Conservation (phyloP, 2,888 invertebrate genomes). For the Leptinotarsa tumamoca region DNA sequence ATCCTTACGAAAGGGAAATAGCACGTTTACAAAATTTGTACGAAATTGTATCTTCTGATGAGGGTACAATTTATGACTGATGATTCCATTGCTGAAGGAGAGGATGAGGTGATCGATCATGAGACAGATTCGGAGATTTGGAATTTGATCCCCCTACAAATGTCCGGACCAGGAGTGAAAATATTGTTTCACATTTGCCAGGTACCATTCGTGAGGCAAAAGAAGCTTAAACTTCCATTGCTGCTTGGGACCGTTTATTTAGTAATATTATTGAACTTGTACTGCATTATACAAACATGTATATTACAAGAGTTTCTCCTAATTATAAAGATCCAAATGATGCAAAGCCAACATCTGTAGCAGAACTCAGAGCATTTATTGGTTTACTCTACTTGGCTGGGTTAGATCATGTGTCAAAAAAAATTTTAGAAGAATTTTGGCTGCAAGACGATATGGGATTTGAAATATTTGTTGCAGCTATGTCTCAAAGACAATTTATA, state of each 20-base stretch:
- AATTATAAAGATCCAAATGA: slow-evolving; percentile 21
- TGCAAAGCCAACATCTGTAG: slow-evolving; percentile 1
- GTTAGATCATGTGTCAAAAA: background rate
- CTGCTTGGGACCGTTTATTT: slow-evolving; percentile 2
- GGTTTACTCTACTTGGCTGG: slow-evolving; percentile 14
- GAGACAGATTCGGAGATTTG: background rate
- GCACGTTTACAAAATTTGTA: too few relatives aligned
- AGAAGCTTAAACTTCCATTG: slow-evolving; percentile 1
- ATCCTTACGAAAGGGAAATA: too few relatives aligned
- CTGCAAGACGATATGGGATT: slow-evolving; percentile 22
- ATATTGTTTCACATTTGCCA: slow-evolving; percentile 12
- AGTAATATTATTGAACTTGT: slow-evolving; percentile 1
- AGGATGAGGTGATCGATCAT: too few relatives aligned
- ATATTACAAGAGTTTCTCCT: slow-evolving; percentile 8
- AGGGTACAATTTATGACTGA: too few relatives aligned
- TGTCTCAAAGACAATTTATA: too few relatives aligned
- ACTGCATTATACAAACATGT: background rate
- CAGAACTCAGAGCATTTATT: slow-evolving; percentile 4
- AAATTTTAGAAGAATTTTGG: background rate
- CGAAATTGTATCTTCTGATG: too few relatives aligned
- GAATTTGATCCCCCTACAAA: background rate
- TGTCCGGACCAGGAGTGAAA: slow-evolving; percentile 1
- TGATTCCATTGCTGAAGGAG: too few relatives aligned
- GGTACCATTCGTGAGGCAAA: background rate
- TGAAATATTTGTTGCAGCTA: slow-evolving; percentile 5